phyloP scores from a whole-genome alignment of 2,113 vertebrate species.

The Prionailurus viverrinus region DNA sequence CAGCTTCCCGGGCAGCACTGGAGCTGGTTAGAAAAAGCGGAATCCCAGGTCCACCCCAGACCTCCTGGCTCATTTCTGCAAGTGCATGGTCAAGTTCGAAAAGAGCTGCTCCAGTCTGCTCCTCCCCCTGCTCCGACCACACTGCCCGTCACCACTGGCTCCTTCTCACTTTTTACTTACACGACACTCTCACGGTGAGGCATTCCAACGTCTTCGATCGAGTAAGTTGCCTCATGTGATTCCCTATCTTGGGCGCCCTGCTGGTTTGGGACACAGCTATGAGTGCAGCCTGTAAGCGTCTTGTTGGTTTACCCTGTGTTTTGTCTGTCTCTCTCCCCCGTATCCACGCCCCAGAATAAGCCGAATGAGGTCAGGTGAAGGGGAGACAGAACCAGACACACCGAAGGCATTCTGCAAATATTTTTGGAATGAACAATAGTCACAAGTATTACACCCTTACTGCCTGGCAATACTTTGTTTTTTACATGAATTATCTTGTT shows the following conservation, averaged over 20 bases:
- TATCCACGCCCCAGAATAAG: background rate
- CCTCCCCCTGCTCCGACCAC: background rate
- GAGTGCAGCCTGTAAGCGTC: accelerated
- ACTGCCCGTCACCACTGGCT: background rate
- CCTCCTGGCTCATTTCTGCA: background rate
- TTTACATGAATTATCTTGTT: background rate
- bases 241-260: too few relatives aligned
- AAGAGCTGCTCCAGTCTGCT: background rate
- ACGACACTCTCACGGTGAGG: accelerated
- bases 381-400: background rate
- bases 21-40: background rate
- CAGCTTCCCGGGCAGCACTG: background rate
- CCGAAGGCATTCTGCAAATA: background rate
- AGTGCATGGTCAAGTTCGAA: background rate
- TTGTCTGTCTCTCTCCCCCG: background rate
- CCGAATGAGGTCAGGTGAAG: accelerated
- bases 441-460: accelerated
- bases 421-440: background rate
- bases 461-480: accelerated
- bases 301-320: too few relatives aligned
- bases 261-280: background rate
- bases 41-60: too few relatives aligned
- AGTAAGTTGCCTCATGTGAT: accelerated
- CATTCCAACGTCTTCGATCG: background rate
- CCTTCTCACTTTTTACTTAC: background rate